A percentile compares a stretch with the other conserved stretches of the same genome.
Conservation (phyloP, 2,888 invertebrate species). For the Epinotia demarniana region DNA sequence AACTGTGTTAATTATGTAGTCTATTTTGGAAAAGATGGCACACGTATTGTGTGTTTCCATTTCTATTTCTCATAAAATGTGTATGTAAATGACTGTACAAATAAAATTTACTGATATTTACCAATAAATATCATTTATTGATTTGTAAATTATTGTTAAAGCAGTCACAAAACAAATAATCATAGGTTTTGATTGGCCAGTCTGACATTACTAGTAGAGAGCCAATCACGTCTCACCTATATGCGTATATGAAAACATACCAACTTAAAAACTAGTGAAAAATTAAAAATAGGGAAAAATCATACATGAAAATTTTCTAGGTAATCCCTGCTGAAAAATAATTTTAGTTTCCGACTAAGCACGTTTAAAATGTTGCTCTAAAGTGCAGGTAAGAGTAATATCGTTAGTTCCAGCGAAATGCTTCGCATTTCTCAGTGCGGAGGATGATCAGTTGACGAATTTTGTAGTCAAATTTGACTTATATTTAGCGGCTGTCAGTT, state of each 20-base stretch:
- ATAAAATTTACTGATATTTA: not conserved
- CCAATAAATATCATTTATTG: not conserved
- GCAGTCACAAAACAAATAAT: conserved; percentile 28
- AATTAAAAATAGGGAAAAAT: conserved; percentile 70
- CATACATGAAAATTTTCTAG: conserved; percentile 64
- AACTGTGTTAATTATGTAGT: not conserved
- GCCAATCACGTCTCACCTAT: conserved; percentile 32
- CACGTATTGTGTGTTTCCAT: not conserved
- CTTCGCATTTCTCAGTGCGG: conserved; percentile 16
- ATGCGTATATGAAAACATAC: conserved; percentile 42
- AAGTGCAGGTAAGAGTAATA: conserved; percentile 65
- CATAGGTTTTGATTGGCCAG: conserved; percentile 29
- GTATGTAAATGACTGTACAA: not conserved
- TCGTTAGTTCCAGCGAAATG: conserved; percentile 21
- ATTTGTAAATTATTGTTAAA: not conserved
- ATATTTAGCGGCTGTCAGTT: conserved; percentile 81
- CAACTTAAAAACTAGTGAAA: conserved; percentile 49
- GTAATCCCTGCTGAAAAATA: conserved; percentile 66
- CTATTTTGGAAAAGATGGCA: not conserved
- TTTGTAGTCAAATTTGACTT: conserved; percentile 62
- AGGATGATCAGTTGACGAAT: conserved; percentile 34
- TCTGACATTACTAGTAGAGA: not conserved
- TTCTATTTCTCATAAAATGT: conserved; percentile 21
- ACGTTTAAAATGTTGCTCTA: conserved; percentile 66
- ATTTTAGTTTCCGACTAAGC: conserved; percentile 58